Base-by-base conservation (phyloP, 2,797 vertebrate genomes). In the Macropodus opercularis region DNA sequence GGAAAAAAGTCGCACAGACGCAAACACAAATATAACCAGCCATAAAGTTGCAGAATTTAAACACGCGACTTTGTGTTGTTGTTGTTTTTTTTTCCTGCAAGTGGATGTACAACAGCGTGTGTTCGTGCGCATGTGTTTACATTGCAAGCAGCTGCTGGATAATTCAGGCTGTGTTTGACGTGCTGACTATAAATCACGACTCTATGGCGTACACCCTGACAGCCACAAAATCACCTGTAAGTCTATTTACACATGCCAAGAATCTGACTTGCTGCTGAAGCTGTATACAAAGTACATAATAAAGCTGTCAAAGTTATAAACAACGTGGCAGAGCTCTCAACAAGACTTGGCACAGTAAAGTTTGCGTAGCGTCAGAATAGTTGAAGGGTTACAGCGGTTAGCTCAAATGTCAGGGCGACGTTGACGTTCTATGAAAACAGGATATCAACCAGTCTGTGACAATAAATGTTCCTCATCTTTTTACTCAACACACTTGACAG, bases 271-370 rank as follows among this genome's bases (percentile, higher is more conserved):
- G 65, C 69, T 3, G 69, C 79, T 70, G 59, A 71, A 18, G 56
- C 54, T 63, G 63, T 75, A 71, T 53, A 83, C 75, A 76, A 79
- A 71, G 70, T 63, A 26, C 53, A 80, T 65, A 85, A 86, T 83
- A 76, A 85, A 85, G 69, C 84, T 86, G 82, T 86, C 83, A 86
- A 50, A 74, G 74, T 76, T 76, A 72, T 70, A 71, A 84, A 84
- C 75, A 62, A 35, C 32, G 57, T 24, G 54, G 75, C 64, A 56
- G 61, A 47, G 63, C 58, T 41, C 51, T 47, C 39, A 74, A 64
- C 48, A 32, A 39, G 48, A 48, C 60, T 74, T 75, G 69, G 75
- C 73, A 59, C 63, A 18, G 55, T 39, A 56, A 70, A 74, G 67
- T 73, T 79, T 65, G 44, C 42, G 47, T n/a, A 15, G 44, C 8